A percentile compares a stretch with the other conserved stretches of the same genome.
phyloP scores from a whole-genome alignment of 2,888 invertebrate species.

The Lasioglossum malachurum region DNA sequence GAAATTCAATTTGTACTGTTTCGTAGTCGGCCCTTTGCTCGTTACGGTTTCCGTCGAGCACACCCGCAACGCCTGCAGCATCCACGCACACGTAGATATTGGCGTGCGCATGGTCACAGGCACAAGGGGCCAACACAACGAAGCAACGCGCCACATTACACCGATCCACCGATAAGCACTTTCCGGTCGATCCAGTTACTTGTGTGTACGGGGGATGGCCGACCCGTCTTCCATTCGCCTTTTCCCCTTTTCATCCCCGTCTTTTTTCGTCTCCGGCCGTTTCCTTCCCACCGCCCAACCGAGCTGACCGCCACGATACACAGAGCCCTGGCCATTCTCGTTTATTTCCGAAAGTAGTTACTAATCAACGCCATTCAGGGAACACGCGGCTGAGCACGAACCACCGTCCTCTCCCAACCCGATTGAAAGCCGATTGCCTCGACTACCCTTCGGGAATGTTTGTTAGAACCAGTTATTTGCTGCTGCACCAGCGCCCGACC shows the following conservation, averaged over 20 bases:
- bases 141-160: not conserved
- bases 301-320: conserved; percentile 11
- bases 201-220: not conserved
- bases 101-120: not conserved
- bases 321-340: conserved; percentile 32
- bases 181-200: conserved; percentile 52
- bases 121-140: not conserved
- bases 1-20: conserved; percentile 78
- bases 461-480: conserved; percentile 63
- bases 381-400: conserved; percentile 36
- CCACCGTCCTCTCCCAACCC: conserved; percentile 18
- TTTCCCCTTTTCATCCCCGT: conserved; percentile 10
- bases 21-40: conserved; percentile 70
- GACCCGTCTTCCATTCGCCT: conserved; percentile 30
- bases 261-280: not conserved
- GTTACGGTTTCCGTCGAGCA: conserved; percentile 62
- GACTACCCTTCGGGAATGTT: conserved; percentile 49
- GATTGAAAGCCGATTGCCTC: conserved; percentile 70
- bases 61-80: conserved; percentile 18
- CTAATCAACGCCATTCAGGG: conserved; percentile 73
- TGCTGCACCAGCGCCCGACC: conserved; percentile 19
- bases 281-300: not conserved
- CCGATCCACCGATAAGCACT: conserved; percentile 43
- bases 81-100: conserved; percentile 3
- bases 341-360: conserved; percentile 69